Evolutionary conservation across 92 coral and sea anemone species (phyloP), one percentile per base, ranked within the genome.

Genomic region (Porites evermanni): DNA sequence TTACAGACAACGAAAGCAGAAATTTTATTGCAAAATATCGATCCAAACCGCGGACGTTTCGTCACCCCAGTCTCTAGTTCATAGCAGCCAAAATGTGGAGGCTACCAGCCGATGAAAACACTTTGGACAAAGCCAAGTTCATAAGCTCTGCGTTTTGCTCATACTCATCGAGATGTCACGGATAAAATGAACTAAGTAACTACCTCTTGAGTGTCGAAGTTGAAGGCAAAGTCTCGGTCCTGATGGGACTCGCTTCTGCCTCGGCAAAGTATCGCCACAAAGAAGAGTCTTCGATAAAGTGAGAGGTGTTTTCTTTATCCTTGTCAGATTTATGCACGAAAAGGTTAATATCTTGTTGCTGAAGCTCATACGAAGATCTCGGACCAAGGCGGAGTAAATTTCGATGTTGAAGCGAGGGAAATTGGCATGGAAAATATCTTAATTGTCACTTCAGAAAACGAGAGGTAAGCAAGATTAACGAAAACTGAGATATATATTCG

Each of bases 381-480:
- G 24, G 38, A 47, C 11, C 29, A 26, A 26, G 29, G 29, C 29
- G 82, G 82, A 16, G 19, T 78, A 58, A 16, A 18, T 63, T 78
- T 78, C 19, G 2, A 32, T 19, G 71, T 78, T n/a, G 82, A 78
- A 7, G 70, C 70, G 8, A 38, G 63, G 12, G 82, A 78, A 18
- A 61, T 78, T 38, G 82, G 82, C 3, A 63, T 63, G 60, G 82
- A 78, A 4, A 60, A 63, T 1, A 61, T 78, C 20, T 78, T 78
- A 63, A 63, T 78, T 19, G 71, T 78, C 17, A 26, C 82, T 2
- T 16, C 26, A 71, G 72, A 64, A 44, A 1, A 32, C 14, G 82
- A 78, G 38, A 78, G 82, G 82, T 78, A 29, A 78, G 82, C 4
- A 63, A 10, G 11, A 1, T 1, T 29, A 17, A 9, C 10, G 11